phyloP scores from a whole-genome alignment of 2,797 vertebrate species.

The Hydrolagus colliei region DNA sequence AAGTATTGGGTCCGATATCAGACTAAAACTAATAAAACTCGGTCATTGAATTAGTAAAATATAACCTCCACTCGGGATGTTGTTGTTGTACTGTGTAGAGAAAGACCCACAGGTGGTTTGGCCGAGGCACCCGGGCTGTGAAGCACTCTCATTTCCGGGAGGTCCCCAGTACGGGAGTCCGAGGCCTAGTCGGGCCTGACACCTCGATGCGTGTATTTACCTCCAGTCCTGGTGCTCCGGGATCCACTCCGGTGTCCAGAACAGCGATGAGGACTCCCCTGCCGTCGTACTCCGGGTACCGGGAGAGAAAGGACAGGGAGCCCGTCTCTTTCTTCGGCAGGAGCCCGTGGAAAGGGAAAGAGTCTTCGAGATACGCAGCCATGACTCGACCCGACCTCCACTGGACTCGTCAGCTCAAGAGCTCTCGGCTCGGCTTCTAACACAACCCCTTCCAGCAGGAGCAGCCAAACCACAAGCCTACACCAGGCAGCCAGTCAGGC shows the following conservation, averaged over 20 bases:
- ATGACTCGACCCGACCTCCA: background rate
- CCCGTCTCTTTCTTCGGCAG: constrained; percentile 96
- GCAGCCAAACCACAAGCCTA: too few species aligned
- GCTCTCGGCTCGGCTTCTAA: background rate
- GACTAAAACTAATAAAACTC: background rate
- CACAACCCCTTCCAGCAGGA: too few species aligned
- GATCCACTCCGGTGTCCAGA: constrained; percentile 92
- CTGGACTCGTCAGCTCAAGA: background rate
- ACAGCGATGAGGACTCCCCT: constrained; percentile 83
- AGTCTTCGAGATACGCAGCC: background rate
- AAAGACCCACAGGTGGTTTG: background rate
- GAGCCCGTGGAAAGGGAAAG: constrained; percentile 67
- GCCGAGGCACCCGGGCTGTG: background rate
- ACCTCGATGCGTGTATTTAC: constrained; percentile 48
- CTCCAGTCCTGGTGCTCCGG: constrained; percentile 95
- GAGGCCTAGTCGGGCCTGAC: background rate
- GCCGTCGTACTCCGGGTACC: constrained; percentile 87
- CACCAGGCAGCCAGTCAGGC: too few species aligned
- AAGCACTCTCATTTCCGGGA: background rate
- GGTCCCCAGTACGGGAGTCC: background rate
- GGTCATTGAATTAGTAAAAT: background rate
- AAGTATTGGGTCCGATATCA: background rate
- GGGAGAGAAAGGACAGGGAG: constrained; percentile 75
- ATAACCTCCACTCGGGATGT: too few species aligned
- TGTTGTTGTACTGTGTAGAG: too few species aligned